Base-by-base conservation (phyloP, 2,888 invertebrate species). In the Ariolimax columbianus region DNA sequence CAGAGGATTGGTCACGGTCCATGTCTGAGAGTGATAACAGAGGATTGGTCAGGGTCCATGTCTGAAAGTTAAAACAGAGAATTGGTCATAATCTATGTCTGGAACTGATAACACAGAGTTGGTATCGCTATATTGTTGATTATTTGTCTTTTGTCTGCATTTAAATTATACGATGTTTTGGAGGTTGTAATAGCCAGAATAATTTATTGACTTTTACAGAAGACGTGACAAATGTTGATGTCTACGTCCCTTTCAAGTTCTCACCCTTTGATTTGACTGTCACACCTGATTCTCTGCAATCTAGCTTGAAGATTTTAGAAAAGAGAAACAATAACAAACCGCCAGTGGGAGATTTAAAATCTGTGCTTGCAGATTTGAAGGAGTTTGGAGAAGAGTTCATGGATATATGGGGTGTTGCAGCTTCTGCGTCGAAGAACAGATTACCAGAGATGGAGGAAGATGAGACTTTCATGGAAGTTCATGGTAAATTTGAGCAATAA, bases 381-480 rank as follows among this genome's bases (percentile, higher is more conserved):
- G 82, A 89, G 38, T 92, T 92, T 83, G 90, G 90, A 36, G 91
- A 91, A 66, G 88, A 89, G 38, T 92, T 92, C 87, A 79, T 92
- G 75, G 90, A 90, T 23, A 75, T 82, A 43, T 91, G 91, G 90
- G 66, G 63, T 19, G 63, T 51, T n/a, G 63, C 81, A 0, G 68
- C 36, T 6, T 51, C 81, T 30, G 3, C 72, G 23, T 51, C 55
- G 26, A 36, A 11, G 38, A 47, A 47, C 14, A 36, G 33, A 33
- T 55, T 30, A 9, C 30, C 70, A 26, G 66, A 83, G 26, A 55
- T n/a, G 36, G 82, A 63, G 26, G 82, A 82, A 23, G 83, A 83
- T 68, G 66, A 77, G 51, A 83, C 77, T 19, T 83, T 83, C 30
- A 63, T 19, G n/a, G 83, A 83, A 68, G 68, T 68, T 47, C 68